Evolutionary conservation across 2,888 invertebrate genomes (phyloP).

Genomic region (Patella ulyssiponensis): DNA sequence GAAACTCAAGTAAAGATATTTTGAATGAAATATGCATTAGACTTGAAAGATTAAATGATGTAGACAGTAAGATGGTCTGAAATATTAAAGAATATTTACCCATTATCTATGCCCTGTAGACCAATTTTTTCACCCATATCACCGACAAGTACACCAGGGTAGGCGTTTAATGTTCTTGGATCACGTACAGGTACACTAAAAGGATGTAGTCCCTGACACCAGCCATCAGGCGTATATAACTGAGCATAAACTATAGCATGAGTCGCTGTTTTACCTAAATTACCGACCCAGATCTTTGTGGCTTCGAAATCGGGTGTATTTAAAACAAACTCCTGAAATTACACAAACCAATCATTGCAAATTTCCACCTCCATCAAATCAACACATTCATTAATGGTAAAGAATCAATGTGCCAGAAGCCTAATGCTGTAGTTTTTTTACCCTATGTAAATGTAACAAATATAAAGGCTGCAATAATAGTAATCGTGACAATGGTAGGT

Average conservation of each 20-base stretch:
- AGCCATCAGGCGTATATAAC: conserved; percentile 84
- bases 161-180: conserved; percentile 54
- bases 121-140: conserved; percentile 95
- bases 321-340: conserved; percentile 78
- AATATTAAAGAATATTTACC: conserved; percentile 76
- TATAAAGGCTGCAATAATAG: too few relatives aligned
- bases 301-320: conserved; percentile 85
- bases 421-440: too few relatives aligned
- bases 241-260: conserved; percentile 92
- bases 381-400: too few relatives aligned
- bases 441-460: too few relatives aligned
- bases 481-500: too few relatives aligned
- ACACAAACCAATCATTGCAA: too few relatives aligned
- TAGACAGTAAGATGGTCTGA: conserved; percentile 73
- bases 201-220: conserved; percentile 87
- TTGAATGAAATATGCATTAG: neutral
- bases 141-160: conserved; percentile 86
- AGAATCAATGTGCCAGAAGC: too few relatives aligned
- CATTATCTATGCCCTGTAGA: conserved; percentile 93
- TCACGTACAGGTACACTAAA: conserved; percentile 87
- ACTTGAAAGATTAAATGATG: conserved; percentile 11
- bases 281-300: conserved; percentile 90
- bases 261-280: conserved; percentile 81
- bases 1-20: too few relatives aligned
- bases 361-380: too few relatives aligned